phyloP scores from a whole-genome alignment of 2,888 invertebrate species.

The Teleiodes luculella region DNA sequence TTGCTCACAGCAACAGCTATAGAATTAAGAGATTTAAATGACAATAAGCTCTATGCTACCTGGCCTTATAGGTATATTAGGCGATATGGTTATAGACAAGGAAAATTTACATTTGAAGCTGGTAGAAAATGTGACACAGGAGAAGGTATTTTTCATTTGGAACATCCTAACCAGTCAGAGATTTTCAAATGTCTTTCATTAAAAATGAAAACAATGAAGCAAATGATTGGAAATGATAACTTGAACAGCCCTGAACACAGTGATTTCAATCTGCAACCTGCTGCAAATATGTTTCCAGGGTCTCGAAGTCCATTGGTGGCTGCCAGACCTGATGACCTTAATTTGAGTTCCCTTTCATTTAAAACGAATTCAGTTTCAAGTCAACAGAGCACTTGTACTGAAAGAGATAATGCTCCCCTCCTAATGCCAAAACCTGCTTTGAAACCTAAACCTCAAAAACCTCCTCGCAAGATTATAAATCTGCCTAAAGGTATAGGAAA shows the following conservation, averaged over 20 bases:
- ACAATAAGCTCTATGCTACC: conserved; percentile 82
- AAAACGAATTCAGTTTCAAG: conserved; percentile 65
- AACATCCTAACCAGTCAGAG: conserved; percentile 89
- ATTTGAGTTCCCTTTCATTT: conserved; percentile 66
- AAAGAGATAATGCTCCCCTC: conserved; percentile 64
- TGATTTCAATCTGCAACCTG: conserved; percentile 85
- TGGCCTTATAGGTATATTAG: conserved; percentile 93
- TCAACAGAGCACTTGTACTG: conserved; percentile 56
- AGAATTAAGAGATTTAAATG: conserved; percentile 83
- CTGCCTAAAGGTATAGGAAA: conserved; percentile 63
- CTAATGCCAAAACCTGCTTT: conserved; percentile 77
- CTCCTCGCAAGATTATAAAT: conserved; percentile 79
- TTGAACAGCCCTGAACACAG: conserved; percentile 82
- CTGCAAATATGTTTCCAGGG: conserved; percentile 87
- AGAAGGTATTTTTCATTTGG: conserved; percentile 89
- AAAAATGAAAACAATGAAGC: conserved; percentile 93
- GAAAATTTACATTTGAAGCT: conserved; percentile 92
- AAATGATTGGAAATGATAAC: conserved; percentile 85
- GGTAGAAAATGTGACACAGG: conserved; percentile 92
- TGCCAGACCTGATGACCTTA: conserved; percentile 68
- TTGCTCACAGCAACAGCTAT: conserved; percentile 86
- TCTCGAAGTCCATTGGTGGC: conserved; percentile 90
- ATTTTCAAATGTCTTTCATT: conserved; percentile 88
- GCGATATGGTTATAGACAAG: conserved; percentile 90
- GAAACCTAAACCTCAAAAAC: conserved; percentile 81